Conservation (phyloP, 2,113 vertebrate genomes). For the Callipepla californica region DNA sequence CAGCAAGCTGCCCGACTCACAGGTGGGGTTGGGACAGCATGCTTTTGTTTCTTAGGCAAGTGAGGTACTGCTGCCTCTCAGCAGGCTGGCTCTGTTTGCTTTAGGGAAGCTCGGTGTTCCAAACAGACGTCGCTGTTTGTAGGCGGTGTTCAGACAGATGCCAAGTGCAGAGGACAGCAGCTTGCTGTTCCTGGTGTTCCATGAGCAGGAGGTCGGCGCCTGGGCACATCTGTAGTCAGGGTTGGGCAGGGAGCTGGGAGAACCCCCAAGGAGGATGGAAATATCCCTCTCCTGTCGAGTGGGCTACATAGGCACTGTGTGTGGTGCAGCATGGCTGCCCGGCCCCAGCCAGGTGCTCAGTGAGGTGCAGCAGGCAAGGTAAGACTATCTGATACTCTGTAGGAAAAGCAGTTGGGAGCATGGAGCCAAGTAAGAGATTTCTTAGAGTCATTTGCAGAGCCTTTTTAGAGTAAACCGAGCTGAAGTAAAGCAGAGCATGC, state of each 20-base stretch:
- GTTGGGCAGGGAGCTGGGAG: background rate
- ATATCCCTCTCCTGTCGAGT: rapidly evolving
- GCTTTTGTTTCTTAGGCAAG: background rate
- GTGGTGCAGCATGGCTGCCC: rapidly evolving
- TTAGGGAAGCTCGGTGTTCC: background rate
- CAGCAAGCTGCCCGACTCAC: too few relatives aligned
- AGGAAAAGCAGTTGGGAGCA: background rate
- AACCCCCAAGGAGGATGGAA: background rate
- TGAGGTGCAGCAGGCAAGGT: background rate
- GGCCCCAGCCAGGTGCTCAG: rapidly evolving
- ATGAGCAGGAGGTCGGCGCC: background rate
- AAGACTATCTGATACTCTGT: background rate
- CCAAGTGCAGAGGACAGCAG: rapidly evolving
- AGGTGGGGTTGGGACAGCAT: background rate
- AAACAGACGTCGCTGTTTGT: rapidly evolving
- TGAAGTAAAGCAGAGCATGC: background rate
- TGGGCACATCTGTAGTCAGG: background rate
- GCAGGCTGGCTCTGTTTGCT: background rate
- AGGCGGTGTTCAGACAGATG: background rate
- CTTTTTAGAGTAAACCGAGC: background rate
- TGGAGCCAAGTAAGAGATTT: background rate
- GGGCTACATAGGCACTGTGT: rapidly evolving
- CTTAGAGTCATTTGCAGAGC: background rate
- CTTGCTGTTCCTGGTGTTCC: background rate
- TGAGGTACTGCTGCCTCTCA: background rate